Evolutionary conservation across 2,888 invertebrate genomes (phyloP), one percentile per base, ranked within the genome.

Genomic region (Steinernema scapterisci): DNA sequence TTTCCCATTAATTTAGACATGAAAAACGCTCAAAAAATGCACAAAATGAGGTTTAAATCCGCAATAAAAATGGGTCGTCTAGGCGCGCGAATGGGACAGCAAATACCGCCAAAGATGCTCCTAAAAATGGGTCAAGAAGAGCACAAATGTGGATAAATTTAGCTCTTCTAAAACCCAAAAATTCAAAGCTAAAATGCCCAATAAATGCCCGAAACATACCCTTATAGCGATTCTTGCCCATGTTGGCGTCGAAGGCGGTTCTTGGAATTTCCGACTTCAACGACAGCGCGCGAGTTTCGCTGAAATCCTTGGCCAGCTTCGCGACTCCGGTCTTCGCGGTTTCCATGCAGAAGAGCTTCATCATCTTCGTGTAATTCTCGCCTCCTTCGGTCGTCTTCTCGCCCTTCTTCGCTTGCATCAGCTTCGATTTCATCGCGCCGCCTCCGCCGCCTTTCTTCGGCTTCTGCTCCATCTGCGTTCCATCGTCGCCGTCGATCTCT

Each of bases 191-290:
- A 11, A 21, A 11, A 23, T 19, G 21, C 1, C 21, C 3, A 38
- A 38, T 38, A 38, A 38, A 38, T 3, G 5, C 38, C 9, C 5
- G 9, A 16, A 16, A 7, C 72, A 45, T 21, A 79, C 78, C 80
- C 70, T 79, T 79, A 54, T 80, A 79, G 0, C 80, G 76, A 78
- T 82, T 82, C 76, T 79, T 80, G 9, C 79, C 79, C 31, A 78
- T 56, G 70, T 79, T 73, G 7, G 25, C 63, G 21, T 80, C 80
- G 38, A 79, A 78, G 0, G 76, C 81, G 0, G 80, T 75, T 70
- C 80, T 79, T 43, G 79, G 75, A 16, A 78, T 80, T 6, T 70
- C 70, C 11, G 43, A 43, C 19, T 70, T 43, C 6, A 48, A 31
- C 23, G 75, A 75, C 7, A 46, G 71, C 16, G 38, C 48, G 21